Percentiles rank a stretch among this genome's conserved stretches.
These are phyloP conservation scores for Tetramorium bicarinatum DNA, from an alignment of 2,888 invertebrate genomes.

Conservation along the genomic window DNA sequence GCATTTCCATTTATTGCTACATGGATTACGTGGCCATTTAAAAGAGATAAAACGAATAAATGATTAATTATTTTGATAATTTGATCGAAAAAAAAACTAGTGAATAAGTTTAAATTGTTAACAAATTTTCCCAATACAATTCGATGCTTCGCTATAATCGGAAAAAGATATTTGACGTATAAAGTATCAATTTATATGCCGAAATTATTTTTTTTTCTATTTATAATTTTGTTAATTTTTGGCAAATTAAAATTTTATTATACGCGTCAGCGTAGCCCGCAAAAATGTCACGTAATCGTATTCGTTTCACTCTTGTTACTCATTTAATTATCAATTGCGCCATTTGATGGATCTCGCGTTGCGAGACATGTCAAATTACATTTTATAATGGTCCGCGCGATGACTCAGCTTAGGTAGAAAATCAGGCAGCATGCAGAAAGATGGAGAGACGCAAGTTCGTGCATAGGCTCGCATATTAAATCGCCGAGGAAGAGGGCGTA, in stretches of 20 bases:
- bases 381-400: constrained; percentile 39
- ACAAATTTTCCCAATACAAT: background rate
- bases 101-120: background rate
- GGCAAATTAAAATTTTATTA: background rate
- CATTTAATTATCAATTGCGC: constrained; percentile 40
- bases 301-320: constrained; percentile 13
- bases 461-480: constrained; percentile 17
- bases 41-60: background rate
- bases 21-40: background rate
- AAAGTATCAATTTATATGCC: background rate
- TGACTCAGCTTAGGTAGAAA: constrained; percentile 52
- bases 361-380: constrained; percentile 27
- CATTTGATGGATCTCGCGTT: constrained; percentile 22
- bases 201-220: background rate
- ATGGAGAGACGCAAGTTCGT: background rate
- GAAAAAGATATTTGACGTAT: background rate
- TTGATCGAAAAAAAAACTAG: background rate
- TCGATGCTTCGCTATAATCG: background rate
- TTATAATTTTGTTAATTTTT: background rate
- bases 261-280: background rate
- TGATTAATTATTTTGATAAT: too few species aligned
- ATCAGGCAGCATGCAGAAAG: constrained; percentile 35
- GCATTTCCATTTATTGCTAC: constrained; percentile 4
- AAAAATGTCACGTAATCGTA: background rate
- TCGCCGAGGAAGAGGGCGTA: constrained; percentile 31